Evolutionary conservation across 2,797 vertebrate species (phyloP).

Genomic region (Mycteria americana): DNA sequence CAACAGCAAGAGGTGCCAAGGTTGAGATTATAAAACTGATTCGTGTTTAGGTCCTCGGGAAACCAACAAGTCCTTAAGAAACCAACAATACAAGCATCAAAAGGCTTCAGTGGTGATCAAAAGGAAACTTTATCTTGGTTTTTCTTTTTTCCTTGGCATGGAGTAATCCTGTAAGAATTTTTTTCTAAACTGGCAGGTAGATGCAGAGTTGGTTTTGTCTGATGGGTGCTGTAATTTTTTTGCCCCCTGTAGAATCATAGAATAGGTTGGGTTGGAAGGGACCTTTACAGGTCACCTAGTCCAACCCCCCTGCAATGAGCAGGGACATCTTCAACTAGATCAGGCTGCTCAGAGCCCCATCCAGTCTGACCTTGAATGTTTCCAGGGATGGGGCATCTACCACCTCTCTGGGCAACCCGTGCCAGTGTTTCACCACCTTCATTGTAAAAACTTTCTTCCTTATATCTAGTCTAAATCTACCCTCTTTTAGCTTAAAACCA

Average conservation of each 20-base stretch:
- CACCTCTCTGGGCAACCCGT: no score
- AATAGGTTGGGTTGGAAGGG: no score
- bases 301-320: no score
- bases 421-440: no score
- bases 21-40: not conserved
- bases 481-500: no score
- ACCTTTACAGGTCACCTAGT: no score
- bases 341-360: no score
- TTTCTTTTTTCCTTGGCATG: not conserved
- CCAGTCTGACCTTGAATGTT: no score
- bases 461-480: no score
- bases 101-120: not conserved
- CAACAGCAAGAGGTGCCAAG: not conserved
- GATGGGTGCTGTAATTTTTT: not conserved
- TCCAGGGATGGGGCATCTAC: no score
- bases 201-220: rapidly evolving
- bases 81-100: not conserved
- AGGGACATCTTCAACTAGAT: no score
- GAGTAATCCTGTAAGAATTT: not conserved
- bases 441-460: no score
- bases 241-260: not conserved
- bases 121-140: not conserved
- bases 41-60: not conserved
- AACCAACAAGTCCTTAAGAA: not conserved
- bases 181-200: not conserved